These are phyloP conservation scores for Hystrix brachyura DNA, from an alignment of 2,113 vertebrate species.

Conservation along the genomic window DNA sequence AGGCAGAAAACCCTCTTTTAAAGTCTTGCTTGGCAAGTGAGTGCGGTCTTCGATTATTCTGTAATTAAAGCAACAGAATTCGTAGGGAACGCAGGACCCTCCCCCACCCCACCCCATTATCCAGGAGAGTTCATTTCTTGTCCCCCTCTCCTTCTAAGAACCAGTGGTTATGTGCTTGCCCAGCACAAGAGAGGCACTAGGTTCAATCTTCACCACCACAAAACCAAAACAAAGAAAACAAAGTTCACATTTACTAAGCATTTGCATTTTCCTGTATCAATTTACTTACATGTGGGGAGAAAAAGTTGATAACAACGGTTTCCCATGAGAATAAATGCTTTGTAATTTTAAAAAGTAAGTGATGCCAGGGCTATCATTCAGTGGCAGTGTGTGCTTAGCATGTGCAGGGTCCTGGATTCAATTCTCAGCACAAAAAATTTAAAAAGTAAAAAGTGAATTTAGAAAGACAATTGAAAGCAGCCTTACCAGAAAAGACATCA, in stretches of 20 bases:
- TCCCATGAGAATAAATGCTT: slow-evolving; percentile 36
- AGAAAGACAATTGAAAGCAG: slow-evolving; percentile 66
- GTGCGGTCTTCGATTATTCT: slow-evolving; percentile 53
- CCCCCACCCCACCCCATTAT: background rate
- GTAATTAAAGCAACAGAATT: slow-evolving; percentile 62
- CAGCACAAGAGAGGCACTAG: background rate
- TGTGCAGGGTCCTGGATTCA: background rate
- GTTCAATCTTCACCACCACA: background rate
- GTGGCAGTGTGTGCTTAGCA: background rate
- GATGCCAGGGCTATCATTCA: background rate
- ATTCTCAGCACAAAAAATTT: background rate
- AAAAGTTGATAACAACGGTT: slow-evolving; percentile 39
- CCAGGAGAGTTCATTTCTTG: slow-evolving; percentile 12
- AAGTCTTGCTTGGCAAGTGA: slow-evolving; percentile 71
- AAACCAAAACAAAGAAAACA: background rate
- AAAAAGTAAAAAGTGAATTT: slow-evolving; percentile 54
- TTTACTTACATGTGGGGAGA: background rate
- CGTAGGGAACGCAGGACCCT: background rate
- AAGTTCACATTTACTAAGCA: slow-evolving; percentile 45
- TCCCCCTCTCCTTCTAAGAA: background rate
- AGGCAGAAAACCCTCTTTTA: slow-evolving; percentile 75
- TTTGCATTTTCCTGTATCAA: slow-evolving; percentile 36
- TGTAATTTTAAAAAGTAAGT: background rate
- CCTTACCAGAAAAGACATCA: slow-evolving; percentile 78
- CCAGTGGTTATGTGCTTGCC: background rate